These are phyloP conservation scores for Rhingia campestris DNA, from an alignment of 2,888 invertebrate genomes.

Conservation along the genomic window DNA sequence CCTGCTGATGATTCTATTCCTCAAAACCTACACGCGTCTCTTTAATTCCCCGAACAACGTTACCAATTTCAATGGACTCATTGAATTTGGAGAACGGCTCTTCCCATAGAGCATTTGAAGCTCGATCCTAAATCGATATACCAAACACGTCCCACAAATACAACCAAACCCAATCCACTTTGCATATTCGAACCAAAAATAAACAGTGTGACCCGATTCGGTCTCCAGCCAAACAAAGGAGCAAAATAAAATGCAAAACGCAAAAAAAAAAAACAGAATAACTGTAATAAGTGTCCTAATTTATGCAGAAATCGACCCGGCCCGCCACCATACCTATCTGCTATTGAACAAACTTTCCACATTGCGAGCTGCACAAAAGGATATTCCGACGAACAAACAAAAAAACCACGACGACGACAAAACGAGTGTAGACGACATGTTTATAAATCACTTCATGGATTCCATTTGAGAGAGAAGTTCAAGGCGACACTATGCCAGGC, in stretches of 20 bases:
- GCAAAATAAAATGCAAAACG: slow-evolving; percentile 4
- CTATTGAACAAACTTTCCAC: slow-evolving; percentile 66
- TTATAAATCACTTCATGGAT: slow-evolving; percentile 64
- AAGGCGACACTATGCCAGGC: slow-evolving; percentile 53
- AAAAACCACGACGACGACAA: background rate
- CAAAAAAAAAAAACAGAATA: slow-evolving; percentile 17
- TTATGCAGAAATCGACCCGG: slow-evolving; percentile 64
- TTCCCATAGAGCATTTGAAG: no score
- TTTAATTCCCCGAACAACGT: no score
- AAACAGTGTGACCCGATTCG: slow-evolving; percentile 70
- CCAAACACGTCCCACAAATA: slow-evolving; percentile 47
- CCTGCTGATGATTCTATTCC: no score
- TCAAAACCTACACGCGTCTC: no score
- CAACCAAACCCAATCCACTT: slow-evolving; percentile 28
- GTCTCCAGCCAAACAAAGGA: slow-evolving; percentile 27
- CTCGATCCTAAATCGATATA: slow-evolving; percentile 56
- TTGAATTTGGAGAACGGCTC: no score
- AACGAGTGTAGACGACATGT: slow-evolving; percentile 2
- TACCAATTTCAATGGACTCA: no score
- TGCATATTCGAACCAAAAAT: slow-evolving; percentile 58
- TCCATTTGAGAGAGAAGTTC: slow-evolving; percentile 44
- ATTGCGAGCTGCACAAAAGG: slow-evolving; percentile 15
- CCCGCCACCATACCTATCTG: slow-evolving; percentile 10
- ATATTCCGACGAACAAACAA: slow-evolving; percentile 14
- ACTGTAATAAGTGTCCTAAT: slow-evolving; percentile 69